Percentiles rank a stretch among this genome's conserved stretches.
Evolutionary conservation across 2,113 vertebrate species (phyloP).

Genomic region (Geococcyx californianus): DNA sequence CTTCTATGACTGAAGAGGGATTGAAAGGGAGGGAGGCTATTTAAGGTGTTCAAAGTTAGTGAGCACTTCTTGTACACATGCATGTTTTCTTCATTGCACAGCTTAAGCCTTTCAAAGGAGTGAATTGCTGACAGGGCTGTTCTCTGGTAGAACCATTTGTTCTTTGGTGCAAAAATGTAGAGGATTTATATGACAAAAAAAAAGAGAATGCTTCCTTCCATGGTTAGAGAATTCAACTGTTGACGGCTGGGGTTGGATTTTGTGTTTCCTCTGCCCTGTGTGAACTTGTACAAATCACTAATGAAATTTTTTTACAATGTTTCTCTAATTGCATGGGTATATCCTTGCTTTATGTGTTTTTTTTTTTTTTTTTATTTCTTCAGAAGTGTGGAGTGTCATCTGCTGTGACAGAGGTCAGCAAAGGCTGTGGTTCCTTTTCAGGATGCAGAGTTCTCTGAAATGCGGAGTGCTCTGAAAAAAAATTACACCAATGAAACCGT

Average conservation of each 20-base stretch:
- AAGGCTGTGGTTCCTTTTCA: neutral
- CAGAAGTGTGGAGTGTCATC: neutral
- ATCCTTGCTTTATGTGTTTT: neutral
- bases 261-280: neutral
- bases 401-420: neutral
- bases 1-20: neutral
- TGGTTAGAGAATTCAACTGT: neutral
- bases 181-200: neutral
- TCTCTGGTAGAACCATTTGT: neutral
- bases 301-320: neutral
- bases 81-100: neutral
- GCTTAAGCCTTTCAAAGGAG: neutral
- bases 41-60: neutral
- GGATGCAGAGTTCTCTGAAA: neutral
- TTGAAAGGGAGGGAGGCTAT: neutral
- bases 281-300: neutral
- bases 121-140: neutral
- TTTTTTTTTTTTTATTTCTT: too few relatives aligned
- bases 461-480: neutral
- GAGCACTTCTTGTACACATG: neutral
- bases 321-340: neutral
- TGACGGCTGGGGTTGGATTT: neutral
- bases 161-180: neutral
- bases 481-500: neutral
- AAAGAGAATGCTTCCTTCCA: neutral